These are phyloP conservation scores for Parapristionchus giblindavisi DNA, from an alignment of 2,888 invertebrate species.

Conservation along the genomic window DNA sequence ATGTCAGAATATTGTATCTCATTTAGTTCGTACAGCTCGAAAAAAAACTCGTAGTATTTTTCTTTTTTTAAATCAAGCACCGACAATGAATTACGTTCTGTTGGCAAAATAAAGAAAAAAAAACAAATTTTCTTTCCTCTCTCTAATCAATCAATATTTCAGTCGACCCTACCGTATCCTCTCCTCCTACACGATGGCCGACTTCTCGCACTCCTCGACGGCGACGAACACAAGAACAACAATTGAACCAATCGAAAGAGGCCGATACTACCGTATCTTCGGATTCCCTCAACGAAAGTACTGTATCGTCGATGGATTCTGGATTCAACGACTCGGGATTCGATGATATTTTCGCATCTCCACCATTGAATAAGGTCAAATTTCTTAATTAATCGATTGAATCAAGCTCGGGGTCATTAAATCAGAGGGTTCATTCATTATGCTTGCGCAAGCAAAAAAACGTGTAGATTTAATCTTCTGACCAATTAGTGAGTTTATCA, in stretches of 20 bases:
- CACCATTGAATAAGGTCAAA: slow-evolving; percentile 29
- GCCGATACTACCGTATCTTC: slow-evolving; percentile 21
- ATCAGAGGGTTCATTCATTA: neutral
- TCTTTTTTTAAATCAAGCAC: too few species aligned
- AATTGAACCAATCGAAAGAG: too few species aligned
- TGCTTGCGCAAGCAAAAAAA: too few species aligned
- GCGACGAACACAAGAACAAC: slow-evolving; percentile 1
- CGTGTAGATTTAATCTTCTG: too few species aligned
- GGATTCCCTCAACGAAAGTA: slow-evolving; percentile 2
- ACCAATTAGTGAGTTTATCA: too few species aligned
- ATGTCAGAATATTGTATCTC: too few species aligned
- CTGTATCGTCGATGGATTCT: slow-evolving; percentile 21
- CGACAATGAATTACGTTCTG: too few species aligned
- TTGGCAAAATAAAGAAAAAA: too few species aligned
- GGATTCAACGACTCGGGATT: slow-evolving; percentile 30
- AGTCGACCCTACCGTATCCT: slow-evolving; percentile 8
- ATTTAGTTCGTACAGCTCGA: too few species aligned
- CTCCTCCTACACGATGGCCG: slow-evolving; percentile 33
- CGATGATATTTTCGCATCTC: slow-evolving; percentile 20
- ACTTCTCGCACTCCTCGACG: slow-evolving; percentile 27
- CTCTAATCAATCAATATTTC: neutral
- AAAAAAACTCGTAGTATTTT: too few species aligned
- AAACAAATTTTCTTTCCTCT: neutral
- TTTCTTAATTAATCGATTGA: neutral
- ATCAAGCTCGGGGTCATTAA: too few species aligned